Percentiles rank a stretch among this genome's conserved stretches.
Conservation (phyloP, 2,888 invertebrate species). For the Agriotes lineatus region DNA sequence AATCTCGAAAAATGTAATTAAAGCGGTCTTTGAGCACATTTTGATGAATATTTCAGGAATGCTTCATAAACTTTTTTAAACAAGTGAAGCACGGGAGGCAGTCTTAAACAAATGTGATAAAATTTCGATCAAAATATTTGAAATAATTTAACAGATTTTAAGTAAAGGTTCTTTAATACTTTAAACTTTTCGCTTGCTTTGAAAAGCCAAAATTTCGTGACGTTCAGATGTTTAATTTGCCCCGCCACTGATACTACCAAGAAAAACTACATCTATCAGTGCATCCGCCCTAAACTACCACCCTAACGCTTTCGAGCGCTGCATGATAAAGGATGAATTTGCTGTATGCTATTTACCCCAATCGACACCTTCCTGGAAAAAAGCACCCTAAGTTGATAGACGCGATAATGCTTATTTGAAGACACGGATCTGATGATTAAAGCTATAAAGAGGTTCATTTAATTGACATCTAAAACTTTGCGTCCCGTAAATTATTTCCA, state of each 20-base stretch:
- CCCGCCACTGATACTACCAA: conserved; percentile 26
- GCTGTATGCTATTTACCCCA: conserved; percentile 25
- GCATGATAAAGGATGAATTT: conserved; percentile 32
- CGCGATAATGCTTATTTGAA: conserved; percentile 11
- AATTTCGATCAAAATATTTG: no score
- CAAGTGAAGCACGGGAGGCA: no score
- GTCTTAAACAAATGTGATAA: no score
- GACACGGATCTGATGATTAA: neutral
- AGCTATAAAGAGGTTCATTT: neutral
- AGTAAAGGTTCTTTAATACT: no score
- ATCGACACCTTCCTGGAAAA: conserved; percentile 19
- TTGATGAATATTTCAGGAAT: no score
- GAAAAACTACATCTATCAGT: conserved; percentile 36
- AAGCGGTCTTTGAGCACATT: no score
- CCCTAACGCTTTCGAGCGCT: conserved; percentile 28
- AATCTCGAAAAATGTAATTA: no score
- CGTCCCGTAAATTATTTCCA: no score
- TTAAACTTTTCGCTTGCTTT: no score
- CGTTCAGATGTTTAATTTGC: conserved; percentile 21
- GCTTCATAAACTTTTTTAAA: no score
- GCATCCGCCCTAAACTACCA: conserved; percentile 30
- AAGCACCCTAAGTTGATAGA: conserved; percentile 3
- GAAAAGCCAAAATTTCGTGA: neutral
- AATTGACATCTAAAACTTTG: neutral
- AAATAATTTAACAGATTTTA: no score